Evolutionary conservation across 64 coral and sea anemone species (phyloP), one percentile per base, ranked within the genome.

Genomic region (Hydrozoanthus tunicans): DNA sequence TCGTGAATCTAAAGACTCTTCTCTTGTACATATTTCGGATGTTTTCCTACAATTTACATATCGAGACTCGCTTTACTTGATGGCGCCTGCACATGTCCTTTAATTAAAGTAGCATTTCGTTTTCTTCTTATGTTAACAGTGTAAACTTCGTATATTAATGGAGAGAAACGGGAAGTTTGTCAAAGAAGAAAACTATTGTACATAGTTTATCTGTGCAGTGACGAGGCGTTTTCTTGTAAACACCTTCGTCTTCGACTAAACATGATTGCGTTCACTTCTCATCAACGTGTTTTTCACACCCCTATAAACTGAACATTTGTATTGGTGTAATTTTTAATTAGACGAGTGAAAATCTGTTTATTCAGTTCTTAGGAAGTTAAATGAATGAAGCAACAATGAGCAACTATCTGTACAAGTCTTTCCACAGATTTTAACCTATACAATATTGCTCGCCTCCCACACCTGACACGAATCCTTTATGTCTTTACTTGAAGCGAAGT

Each of bases 21-120:
- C 61, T 58, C 69, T 26, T 76, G 72, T 51, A 74, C 68, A 88
- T 88, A 88, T 88, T 88, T 88, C 67, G 51, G 61, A 88, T 88
- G 84, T 74, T 88, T 88, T 73, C 68, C 51, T 67, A 43, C 84
- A 88, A 88, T 88, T 88, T 88, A 75, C 84, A 74, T 88, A 88
- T 75, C 57, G 20, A 86, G 53, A 88, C 84, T 75, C 84, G 15
- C 59, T 51, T 88, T 88, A 88, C 84, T 88, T 73, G 56, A 74
- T 75, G 84, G 69, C 84, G 84, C 13, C 56, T 88, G 67, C 84
- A 88, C 70, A 88, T 88, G 84, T 13, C 84, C 25, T 88, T 88
- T 75, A 59, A 56, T 88, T 73, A 26, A 56, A 32, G 69, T 55
- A 88, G 58, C 56, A 73, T 11, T 73, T 88, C 24, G 10, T 88